Conservation (phyloP, 2,888 invertebrate species). For the Drosophila mimica region DNA sequence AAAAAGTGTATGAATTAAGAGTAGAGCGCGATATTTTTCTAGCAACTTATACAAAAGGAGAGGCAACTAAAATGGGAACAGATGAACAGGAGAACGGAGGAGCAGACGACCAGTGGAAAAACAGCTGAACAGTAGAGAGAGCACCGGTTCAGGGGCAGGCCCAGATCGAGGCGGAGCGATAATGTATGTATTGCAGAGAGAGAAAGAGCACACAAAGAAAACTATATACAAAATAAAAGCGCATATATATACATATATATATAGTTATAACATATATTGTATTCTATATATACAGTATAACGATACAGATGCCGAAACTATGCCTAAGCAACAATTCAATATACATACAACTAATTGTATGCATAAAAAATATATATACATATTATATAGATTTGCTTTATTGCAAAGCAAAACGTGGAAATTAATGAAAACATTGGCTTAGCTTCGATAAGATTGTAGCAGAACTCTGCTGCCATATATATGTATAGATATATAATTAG, state of each 20-base stretch:
- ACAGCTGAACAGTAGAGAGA: not conserved
- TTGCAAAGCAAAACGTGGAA: slow-evolving; percentile 22
- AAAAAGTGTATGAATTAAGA: slow-evolving; percentile 27
- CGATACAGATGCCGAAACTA: slow-evolving; percentile 56
- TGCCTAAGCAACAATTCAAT: slow-evolving; percentile 60
- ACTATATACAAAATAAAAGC: slow-evolving; percentile 49
- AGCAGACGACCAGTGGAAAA: not conserved
- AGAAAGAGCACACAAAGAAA: slow-evolving; percentile 53
- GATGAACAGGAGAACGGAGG: not conserved
- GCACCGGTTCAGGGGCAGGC: slow-evolving; percentile 15
- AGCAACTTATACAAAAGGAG: slow-evolving; percentile 64
- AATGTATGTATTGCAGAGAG: slow-evolving; percentile 44
- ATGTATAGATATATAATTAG: slow-evolving; percentile 31
- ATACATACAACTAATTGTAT: slow-evolving; percentile 40
- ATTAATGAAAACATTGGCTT: slow-evolving; percentile 63
- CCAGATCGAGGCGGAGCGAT: slow-evolving; percentile 26
- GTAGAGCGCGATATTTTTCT: slow-evolving; percentile 62
- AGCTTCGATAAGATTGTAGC: slow-evolving; percentile 73
- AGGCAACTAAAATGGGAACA: slow-evolving; percentile 9
- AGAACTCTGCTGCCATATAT: slow-evolving; percentile 47
- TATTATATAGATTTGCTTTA: slow-evolving; percentile 47
- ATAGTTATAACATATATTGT: slow-evolving; percentile 19
- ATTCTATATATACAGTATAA: slow-evolving; percentile 22
- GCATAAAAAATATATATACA: slow-evolving; percentile 20
- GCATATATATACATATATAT: slow-evolving; percentile 27